Percentiles rank a stretch among this genome's conserved stretches.
Evolutionary conservation across 2,113 vertebrate genomes (phyloP).

Genomic region (Hassar affinis): DNA sequence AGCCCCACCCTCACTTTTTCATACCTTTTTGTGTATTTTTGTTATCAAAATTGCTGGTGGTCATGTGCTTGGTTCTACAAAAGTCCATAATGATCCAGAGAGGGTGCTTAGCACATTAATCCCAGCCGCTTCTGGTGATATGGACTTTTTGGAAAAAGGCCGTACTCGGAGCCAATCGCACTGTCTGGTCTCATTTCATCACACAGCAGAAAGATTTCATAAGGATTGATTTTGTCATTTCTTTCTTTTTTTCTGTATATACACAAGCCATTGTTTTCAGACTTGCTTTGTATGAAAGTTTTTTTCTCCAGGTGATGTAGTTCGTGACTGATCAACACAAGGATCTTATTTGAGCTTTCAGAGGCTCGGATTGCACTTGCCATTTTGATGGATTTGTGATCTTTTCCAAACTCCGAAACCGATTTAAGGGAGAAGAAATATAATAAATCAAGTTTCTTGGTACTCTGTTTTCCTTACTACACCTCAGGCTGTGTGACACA

Average conservation of each 20-base stretch:
- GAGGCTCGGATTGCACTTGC: neutral
- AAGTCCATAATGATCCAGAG: neutral
- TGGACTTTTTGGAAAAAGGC: neutral
- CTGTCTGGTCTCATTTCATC: conserved; percentile 3
- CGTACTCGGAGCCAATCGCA: neutral
- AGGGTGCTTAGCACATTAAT: neutral
- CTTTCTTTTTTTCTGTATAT: no score
- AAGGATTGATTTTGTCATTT: neutral
- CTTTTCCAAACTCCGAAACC: neutral
- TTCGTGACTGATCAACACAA: neutral
- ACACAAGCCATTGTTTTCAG: neutral
- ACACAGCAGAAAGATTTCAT: neutral
- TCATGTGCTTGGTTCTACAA: neutral
- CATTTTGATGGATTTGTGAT: neutral
- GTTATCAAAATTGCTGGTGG: no score
- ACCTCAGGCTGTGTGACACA: neutral
- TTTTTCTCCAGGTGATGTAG: neutral
- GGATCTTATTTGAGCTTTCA: neutral
- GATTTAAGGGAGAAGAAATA: neutral
- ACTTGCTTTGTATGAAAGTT: neutral
- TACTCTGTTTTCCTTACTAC: neutral
- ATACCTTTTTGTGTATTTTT: neutral
- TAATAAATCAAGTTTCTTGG: neutral
- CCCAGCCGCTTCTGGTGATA: neutral
- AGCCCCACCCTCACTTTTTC: neutral